These are phyloP conservation scores for Pelusios castaneus DNA, from an alignment of 2,113 vertebrate species.

Conservation along the genomic window DNA sequence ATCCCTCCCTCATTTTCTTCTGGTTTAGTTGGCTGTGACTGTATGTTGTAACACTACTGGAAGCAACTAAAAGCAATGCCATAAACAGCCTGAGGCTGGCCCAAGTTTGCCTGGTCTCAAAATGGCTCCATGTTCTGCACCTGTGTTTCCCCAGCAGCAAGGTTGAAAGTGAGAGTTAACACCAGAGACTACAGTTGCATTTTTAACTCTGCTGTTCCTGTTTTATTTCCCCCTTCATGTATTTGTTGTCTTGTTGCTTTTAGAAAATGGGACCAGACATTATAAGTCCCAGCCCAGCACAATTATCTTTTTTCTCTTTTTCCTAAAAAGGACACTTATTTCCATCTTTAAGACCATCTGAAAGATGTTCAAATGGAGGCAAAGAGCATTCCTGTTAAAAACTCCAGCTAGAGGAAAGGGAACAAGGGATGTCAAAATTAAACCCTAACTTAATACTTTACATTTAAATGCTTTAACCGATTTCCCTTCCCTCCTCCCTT, in stretches of 20 bases:
- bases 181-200: background rate
- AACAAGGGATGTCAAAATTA: background rate
- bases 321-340: background rate
- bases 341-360: background rate
- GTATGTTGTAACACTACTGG: background rate
- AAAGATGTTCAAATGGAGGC: background rate
- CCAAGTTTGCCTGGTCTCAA: background rate
- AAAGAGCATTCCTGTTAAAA: background rate
- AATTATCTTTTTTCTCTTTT: background rate
- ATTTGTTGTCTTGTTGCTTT: background rate
- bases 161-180: background rate
- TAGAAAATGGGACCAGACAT: background rate
- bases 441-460: background rate
- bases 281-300: background rate
- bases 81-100: background rate
- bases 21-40: background rate
- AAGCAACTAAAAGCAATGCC: background rate
- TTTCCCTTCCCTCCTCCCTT: background rate
- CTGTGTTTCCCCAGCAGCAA: background rate
- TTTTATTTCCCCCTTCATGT: background rate
- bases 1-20: background rate
- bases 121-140: background rate
- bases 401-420: background rate
- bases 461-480: background rate
- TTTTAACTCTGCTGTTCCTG: background rate